Evolutionary conservation across 2,113 vertebrate species (phyloP).

Genomic region (Daboia siamensis): DNA sequence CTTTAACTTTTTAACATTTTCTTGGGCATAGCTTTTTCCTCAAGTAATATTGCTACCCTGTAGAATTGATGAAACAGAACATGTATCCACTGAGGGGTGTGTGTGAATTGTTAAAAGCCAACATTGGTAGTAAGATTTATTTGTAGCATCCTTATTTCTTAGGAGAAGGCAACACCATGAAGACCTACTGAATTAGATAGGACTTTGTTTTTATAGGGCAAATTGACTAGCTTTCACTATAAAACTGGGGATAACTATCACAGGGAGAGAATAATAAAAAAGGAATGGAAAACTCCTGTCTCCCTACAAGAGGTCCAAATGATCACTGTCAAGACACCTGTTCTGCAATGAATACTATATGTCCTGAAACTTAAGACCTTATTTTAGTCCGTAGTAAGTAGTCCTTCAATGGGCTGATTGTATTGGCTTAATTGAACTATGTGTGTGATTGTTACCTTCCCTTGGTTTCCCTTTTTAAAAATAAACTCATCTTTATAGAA

Average conservation of each 20-base stretch:
- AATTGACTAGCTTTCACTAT: neutral
- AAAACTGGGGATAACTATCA: neutral
- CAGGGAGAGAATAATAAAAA: neutral
- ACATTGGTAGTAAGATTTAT: neutral
- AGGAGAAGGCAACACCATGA: neutral
- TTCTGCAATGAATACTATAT: neutral
- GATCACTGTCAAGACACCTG: neutral
- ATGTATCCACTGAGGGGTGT: neutral
- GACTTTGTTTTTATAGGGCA: neutral
- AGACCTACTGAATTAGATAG: neutral
- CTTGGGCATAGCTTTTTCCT: constrained; percentile 87
- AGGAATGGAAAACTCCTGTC: neutral
- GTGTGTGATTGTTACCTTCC: neutral
- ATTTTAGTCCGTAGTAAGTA: neutral
- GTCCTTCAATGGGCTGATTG: neutral
- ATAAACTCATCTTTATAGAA: neutral
- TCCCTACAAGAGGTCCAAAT: neutral
- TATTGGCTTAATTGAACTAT: neutral
- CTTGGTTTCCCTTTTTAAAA: neutral
- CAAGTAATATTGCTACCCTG: constrained; percentile 71
- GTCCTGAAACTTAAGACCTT: neutral
- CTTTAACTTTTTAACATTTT: constrained; percentile 73
- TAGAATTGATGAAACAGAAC: accelerated
- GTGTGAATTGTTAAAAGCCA: neutral
- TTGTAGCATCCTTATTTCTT: neutral